phyloP scores from a whole-genome alignment of 1,140 invertebrate genomes.

The Babylonia areolata region DNA sequence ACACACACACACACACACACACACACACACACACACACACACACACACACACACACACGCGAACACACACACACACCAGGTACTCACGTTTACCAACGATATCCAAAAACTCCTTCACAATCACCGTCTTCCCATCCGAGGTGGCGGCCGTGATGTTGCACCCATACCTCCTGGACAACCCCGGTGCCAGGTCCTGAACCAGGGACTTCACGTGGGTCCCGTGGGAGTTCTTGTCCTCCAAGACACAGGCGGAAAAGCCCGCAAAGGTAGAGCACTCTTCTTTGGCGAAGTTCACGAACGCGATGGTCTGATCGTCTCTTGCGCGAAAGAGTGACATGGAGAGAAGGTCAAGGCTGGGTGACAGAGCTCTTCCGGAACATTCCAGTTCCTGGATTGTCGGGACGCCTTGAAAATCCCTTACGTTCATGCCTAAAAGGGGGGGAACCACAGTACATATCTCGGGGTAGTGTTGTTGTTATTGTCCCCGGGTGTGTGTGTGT shows the following conservation, averaged over 20 bases:
- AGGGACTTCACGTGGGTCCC: not conserved
- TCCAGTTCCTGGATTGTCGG: conserved; percentile 14
- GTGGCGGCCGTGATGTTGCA: conserved; percentile 15
- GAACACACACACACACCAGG: not conserved
- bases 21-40: not conserved
- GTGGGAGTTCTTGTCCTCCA: not conserved
- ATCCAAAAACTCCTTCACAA: not conserved
- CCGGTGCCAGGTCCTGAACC: not conserved
- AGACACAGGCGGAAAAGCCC: conserved; percentile 11
- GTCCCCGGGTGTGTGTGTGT: too few relatives aligned
- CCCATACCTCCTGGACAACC: not conserved
- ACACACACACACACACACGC: not conserved
- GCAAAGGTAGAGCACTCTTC: conserved; percentile 8
- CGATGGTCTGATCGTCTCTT: not conserved
- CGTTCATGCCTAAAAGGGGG: not conserved
- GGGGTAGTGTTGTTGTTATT: too few relatives aligned
- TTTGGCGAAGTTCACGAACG: conserved; percentile 32
- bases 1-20: not conserved
- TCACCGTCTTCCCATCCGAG: not conserved
- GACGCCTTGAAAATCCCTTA: conserved; percentile 5
- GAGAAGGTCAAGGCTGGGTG: conserved; percentile 17
- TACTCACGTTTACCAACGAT: conserved; percentile 20
- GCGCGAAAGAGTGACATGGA: not conserved
- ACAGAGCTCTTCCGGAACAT: not conserved
- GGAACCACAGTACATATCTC: too few relatives aligned